Base-by-base conservation (phyloP, 92 coral and sea anemone genomes). In the Porites divaricata region DNA sequence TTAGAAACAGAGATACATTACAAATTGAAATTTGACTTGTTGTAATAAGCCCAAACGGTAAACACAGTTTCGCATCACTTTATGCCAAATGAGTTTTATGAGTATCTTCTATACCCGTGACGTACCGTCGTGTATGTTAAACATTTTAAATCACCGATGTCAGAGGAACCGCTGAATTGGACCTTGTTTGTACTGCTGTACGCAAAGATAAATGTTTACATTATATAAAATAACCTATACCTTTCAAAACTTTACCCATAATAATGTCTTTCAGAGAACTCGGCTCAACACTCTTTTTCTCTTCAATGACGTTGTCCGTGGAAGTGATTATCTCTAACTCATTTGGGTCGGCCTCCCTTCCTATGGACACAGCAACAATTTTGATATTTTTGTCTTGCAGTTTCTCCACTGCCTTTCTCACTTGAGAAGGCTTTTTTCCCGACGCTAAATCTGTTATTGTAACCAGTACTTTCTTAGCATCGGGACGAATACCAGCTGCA, bases 311-410 rank as follows among this genome's bases (percentile, higher is more conserved):
- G 54, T 91, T 91, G 17, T 89, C 88, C 59, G 63, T 91, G 21
- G 87, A 48, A 10, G 93, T 84, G 57, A 89, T 66, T 87, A 76
- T 80, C 63, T 86, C 92, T 72, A 93, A 91, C 88, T 96, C 93
- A 13, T 88, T 88, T 10, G 85, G 81, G 50, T 95, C 93, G 21
- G 91, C 97, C 71, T 85, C 85, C 68, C 81, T 83, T 19, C 99
- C 99, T 72, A 96, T 78, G 35, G 96, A 94, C 83, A 96, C 99
- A 6, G 97, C 79, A 22, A 95, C 86, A 24, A 93, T 75, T 77
- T 93, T 93, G 9, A 96, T 88, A 13, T 86, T 91, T 50, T 75
- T 82, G 53, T 94, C 86, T 57, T 84, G 75, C 26, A 94, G 74
- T 17, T 89, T 87, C 63, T 80, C 83, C 49, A 91, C 93, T 48